A percentile compares a stretch with the other conserved stretches of the same genome.
phyloP scores from a whole-genome alignment of 2,888 invertebrate genomes.

The Monopis laevigella region DNA sequence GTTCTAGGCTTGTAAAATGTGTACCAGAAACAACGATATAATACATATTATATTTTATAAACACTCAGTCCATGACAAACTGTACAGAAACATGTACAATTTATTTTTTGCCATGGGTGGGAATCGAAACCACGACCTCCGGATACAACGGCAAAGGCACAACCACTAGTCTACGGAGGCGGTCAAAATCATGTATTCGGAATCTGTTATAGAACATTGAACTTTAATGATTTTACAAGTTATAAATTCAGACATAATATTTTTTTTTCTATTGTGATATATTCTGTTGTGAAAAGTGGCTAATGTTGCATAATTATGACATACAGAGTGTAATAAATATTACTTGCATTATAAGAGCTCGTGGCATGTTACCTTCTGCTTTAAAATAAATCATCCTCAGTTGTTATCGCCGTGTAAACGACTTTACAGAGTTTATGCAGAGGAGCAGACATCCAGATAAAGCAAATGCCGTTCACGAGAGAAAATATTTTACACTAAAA shows the following conservation, averaged over 20 bases:
- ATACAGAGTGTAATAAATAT: slow-evolving; percentile 3
- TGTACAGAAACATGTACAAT: no score
- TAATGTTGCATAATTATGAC: slow-evolving; percentile 1
- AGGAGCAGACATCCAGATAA: slow-evolving; percentile 1
- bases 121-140: no score
- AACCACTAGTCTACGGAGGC: no score
- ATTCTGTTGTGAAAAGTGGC: slow-evolving; percentile 1
- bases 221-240: not conserved
- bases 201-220: no score
- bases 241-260: not conserved
- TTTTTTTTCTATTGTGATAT: not conserved
- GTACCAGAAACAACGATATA: no score
- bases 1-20: no score
- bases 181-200: no score
- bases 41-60: no score
- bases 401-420: slow-evolving; percentile 11
- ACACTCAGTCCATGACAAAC: no score
- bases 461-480: not conserved
- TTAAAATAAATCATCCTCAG: slow-evolving; percentile 11
- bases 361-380: slow-evolving; percentile 9
- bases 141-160: no score
- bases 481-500: no score
- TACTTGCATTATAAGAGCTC: not conserved
- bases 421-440: slow-evolving; percentile 10
- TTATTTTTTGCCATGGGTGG: no score